phyloP scores from a whole-genome alignment of 1,140 invertebrate genomes.

The Zaprionus lachaisei region DNA sequence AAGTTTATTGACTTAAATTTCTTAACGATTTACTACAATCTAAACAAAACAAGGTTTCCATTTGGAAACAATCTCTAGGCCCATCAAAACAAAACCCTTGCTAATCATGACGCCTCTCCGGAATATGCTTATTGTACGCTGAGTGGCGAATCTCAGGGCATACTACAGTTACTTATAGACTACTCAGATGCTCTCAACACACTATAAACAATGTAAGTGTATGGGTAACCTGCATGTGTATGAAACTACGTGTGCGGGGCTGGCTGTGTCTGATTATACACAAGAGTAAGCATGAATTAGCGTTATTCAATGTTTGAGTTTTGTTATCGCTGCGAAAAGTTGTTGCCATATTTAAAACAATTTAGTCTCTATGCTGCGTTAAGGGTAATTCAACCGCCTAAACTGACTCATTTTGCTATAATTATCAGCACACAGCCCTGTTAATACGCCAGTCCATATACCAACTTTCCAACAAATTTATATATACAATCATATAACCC shows the following conservation, averaged over 20 bases:
- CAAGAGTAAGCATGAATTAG: constrained; percentile 54
- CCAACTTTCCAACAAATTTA: not conserved
- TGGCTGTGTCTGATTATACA: constrained; percentile 15
- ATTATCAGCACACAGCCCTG: not conserved
- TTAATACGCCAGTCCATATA: not conserved
- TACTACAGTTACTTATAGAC: not conserved
- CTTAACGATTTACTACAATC: not conserved
- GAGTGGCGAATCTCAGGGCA: constrained; percentile 9
- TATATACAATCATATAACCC: not conserved
- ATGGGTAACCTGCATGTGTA: not conserved
- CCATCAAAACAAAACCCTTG: constrained; percentile 14
- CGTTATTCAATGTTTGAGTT: constrained; percentile 20
- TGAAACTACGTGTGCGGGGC: constrained; percentile 9
- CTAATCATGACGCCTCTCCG: not conserved
- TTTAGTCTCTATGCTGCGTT: constrained; percentile 5
- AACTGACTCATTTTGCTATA: constrained; percentile 1
- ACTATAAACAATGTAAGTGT: not conserved
- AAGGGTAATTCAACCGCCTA: not conserved
- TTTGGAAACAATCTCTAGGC: not conserved
- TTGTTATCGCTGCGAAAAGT: constrained; percentile 36
- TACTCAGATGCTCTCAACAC: constrained; percentile 1
- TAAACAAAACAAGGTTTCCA: not conserved
- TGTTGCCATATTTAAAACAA: constrained; percentile 27
- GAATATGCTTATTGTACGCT: constrained; percentile 3
- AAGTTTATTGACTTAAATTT: constrained; percentile 7